Conservation (phyloP, 1,140 invertebrate species). For the Drosophila pseudoananassae region DNA sequence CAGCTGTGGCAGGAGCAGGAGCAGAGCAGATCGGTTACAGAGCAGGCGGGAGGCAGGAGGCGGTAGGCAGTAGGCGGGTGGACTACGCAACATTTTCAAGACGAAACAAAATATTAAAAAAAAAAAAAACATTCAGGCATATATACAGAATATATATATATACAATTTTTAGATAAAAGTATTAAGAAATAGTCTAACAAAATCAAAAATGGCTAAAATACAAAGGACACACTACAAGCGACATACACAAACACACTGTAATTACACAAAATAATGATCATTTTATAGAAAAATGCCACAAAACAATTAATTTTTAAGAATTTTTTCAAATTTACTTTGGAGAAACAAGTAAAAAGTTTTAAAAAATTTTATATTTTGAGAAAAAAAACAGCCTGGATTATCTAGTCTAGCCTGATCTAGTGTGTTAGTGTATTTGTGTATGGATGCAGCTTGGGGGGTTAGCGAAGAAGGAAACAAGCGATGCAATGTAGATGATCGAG, state of each 20-base stretch:
- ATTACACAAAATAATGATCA: background rate
- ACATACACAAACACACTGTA: constrained; percentile 11
- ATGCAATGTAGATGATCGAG: constrained; percentile 21
- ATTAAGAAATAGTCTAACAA: no score
- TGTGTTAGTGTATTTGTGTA: constrained; percentile 31
- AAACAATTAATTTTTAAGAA: no score
- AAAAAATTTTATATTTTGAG: no score
- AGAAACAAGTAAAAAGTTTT: no score
- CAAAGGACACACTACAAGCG: constrained; percentile 26
- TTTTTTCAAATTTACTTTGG: no score
- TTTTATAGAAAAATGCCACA: background rate
- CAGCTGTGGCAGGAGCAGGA: constrained; percentile 8
- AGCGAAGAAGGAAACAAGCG: constrained; percentile 28
- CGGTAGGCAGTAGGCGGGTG: constrained; percentile 14
- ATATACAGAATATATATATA: constrained; percentile 5
- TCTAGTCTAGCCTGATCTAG: constrained; percentile 3
- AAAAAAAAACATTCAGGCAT: constrained; percentile 10
- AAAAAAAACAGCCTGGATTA: background rate
- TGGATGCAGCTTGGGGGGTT: constrained; percentile 33
- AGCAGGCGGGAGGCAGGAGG: constrained; percentile 18
- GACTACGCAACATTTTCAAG: constrained; percentile 28
- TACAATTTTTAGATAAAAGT: no score
- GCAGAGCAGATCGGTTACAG: constrained; percentile 14
- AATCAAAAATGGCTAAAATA: background rate
- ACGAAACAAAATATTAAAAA: background rate